Conservation (phyloP, 2,797 vertebrate species). For the Macropus fuliginosus region DNA sequence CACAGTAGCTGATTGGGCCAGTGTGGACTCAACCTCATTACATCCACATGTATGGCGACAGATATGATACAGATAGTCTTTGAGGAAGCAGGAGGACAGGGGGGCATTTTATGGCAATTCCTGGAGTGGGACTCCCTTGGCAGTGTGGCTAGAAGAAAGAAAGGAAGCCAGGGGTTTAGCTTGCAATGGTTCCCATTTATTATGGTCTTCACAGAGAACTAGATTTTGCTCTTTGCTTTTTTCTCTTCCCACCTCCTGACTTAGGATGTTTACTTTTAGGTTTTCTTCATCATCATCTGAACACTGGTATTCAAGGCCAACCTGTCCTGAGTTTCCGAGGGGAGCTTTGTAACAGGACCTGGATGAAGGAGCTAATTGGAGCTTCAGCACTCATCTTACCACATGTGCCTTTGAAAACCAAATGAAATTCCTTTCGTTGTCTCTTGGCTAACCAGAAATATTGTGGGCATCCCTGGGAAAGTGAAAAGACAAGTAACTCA, state of each 20-base stretch:
- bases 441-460: neutral
- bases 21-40: neutral
- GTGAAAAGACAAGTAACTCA: neutral
- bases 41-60: neutral
- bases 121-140: neutral
- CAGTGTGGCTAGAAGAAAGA: neutral
- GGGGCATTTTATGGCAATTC: neutral
- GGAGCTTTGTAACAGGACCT: neutral
- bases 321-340: neutral
- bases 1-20: neutral
- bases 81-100: neutral
- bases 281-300: slow-evolving; percentile 13
- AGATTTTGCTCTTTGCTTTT: slow-evolving; percentile 2
- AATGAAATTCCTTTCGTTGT: neutral
- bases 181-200: neutral
- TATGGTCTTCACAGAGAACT: neutral
- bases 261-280: slow-evolving; percentile 16
- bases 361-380: neutral
- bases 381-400: neutral
- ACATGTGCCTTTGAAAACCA: neutral
- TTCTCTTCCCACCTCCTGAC: neutral
- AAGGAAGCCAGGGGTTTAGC: too few relatives aligned
- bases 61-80: neutral
- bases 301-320: neutral
- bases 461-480: neutral